Evolutionary conservation across 1,140 invertebrate genomes (phyloP), one percentile per base, ranked within the genome.

Genomic region (Whitmania pigra): DNA sequence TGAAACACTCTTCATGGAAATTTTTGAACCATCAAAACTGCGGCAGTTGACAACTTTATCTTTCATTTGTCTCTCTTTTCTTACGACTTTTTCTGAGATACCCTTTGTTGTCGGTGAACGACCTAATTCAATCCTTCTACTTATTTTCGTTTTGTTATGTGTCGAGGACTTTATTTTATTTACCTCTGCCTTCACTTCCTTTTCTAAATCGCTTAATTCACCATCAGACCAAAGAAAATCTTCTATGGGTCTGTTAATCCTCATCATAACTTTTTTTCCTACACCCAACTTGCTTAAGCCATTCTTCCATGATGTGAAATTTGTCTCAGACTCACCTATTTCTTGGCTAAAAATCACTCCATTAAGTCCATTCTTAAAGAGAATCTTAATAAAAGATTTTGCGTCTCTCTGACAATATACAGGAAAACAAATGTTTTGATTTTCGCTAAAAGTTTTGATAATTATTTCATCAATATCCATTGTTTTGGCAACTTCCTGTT

Each of bases 401-500:
- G 57, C 57, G 9, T 63, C 57, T 31, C 57, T 3, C 57, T 63
- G 57, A 63, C 57, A 63, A 22, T 25, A 22, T 11, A 63, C 18
- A 11, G 57, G 57, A 63, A 25, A 63, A n/a, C 9, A 63, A 63
- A 63, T 63, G 29, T 31, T 31, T 63, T 63, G 57, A 63, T 63
- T 63, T 22, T 63, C 57, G 29, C 57, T 63, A 18, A 63, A 63
- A 25, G 57, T 63, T 63, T 63, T 63, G 18, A 63, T 63, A 31
- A 63, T 63, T 31, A 63, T 63, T 22, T 63, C 29, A 63, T 63
- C 57, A 31, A 63, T n/a, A 63, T 63, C 57, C 57, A 63, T 63
- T 7, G 11, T 63, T n/a, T 63, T 63, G 29, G 13, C 43, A 49
- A 49, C 43, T 49, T 49, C 43, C 43, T 49, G 43, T 49, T 15